phyloP scores from a whole-genome alignment of 2,113 vertebrate genomes.

The Catharus minimus region DNA sequence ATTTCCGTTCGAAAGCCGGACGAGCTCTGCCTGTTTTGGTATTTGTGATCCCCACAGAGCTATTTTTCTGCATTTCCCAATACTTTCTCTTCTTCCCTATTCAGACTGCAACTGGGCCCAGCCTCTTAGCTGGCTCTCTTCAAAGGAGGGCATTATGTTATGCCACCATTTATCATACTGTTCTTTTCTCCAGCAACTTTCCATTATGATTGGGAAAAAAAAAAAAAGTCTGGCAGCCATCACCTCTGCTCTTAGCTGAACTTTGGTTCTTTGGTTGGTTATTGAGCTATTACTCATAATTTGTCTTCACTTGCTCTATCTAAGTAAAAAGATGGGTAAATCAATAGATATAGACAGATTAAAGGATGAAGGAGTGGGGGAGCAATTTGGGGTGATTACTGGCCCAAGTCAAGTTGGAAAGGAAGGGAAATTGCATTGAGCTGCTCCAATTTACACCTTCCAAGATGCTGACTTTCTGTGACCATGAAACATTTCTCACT shows the following conservation, averaged over 20 bases:
- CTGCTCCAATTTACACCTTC: neutral
- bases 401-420: neutral
- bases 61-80: constrained; percentile 43
- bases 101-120: neutral
- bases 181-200: constrained; percentile 28
- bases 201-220: neutral
- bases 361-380: neutral
- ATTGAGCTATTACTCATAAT: neutral
- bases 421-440: neutral
- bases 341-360: neutral
- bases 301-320: neutral
- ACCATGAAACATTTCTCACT: neutral
- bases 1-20: constrained; percentile 11
- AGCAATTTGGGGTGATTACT: neutral
- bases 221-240: neutral
- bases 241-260: constrained; percentile 32
- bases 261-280: constrained; percentile 13
- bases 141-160: constrained; percentile 11
- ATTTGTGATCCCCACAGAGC: constrained; percentile 23
- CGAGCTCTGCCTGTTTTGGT: neutral
- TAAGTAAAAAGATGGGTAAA: neutral
- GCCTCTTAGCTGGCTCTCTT: neutral
- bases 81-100: constrained; percentile 40
- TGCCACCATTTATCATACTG: neutral
- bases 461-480: neutral